Base-by-base conservation (phyloP, 2,797 vertebrate species). In the Chromis chromis region DNA sequence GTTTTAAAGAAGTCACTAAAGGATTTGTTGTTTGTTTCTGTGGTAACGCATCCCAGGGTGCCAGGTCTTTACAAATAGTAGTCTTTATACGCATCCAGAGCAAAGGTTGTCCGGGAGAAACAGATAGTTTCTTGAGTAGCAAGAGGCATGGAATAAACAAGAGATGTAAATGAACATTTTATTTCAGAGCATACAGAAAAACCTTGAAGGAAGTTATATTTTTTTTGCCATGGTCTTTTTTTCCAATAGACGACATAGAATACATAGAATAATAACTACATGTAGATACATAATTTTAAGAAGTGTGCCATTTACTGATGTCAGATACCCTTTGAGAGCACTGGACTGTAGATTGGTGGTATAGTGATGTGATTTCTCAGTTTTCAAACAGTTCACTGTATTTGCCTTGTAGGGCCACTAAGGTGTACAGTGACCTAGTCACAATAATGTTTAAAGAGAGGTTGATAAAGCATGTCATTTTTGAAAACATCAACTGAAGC, bases 21-120 rank as follows among this genome's bases (percentile, higher is more conserved):
- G 63, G 44, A 50, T 76, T 70, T 84, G 70, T 83, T 83, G 67
- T 74, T 63, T 49, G 68, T 67, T 65, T 57, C 81, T 28, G 40
- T 77, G 74, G 83, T 25, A 75, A 77, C 81, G n/a, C 58, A 65
- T 49, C 50, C 49, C 62, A 70, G 56, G 67, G 55, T 67, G 70
- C 54, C 73, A 46, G 48, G 57, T 61, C 59, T 81, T 83, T 75
- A 76, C 70, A 79, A 81, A 84, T 11, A 68, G 76, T 79, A 24
- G 67, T 67, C 55, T 82, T 72, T 77, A 59, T 55, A 22, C 48
- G 62, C 58, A 66, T 39, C 10, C 50, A 66, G 50, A 66, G 63
- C 46, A 84, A 81, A 70, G 68, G 63, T 58, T 79, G 68, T 81
- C 39, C 70, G 60, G 53, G 54, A 71, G 44, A 56, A 52, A 24